Evolutionary conservation across 2,888 invertebrate species (phyloP).

Genomic region (Phanerotoma sp.): DNA sequence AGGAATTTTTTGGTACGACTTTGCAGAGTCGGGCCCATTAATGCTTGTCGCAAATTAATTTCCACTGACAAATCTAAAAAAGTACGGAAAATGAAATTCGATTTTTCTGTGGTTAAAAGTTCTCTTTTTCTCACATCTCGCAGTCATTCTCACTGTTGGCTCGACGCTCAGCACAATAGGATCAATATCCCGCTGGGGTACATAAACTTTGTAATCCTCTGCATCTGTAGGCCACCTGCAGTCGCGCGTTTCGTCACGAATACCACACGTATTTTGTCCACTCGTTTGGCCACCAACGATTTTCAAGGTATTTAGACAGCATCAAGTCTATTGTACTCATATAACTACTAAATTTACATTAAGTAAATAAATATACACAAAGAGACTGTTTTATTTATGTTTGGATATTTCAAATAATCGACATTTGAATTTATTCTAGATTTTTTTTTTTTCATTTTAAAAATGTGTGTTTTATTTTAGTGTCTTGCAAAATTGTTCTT

Average conservation of each 20-base stretch:
- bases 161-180: constrained; percentile 49
- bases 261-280: constrained; percentile 40
- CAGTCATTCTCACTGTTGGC: constrained; percentile 30
- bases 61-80: not conserved
- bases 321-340: constrained; percentile 7
- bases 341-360: not conserved
- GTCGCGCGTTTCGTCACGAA: constrained; percentile 55
- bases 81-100: not conserved
- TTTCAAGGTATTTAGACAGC: constrained; percentile 20
- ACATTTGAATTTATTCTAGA: constrained; percentile 26
- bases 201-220: constrained; percentile 55
- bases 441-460: not conserved
- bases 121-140: constrained; percentile 10
- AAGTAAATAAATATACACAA: constrained; percentile 8
- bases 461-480: not conserved
- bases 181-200: constrained; percentile 57
- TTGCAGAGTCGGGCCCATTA: too few species aligned
- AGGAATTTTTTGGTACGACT: too few species aligned
- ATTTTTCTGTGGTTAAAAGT: not conserved
- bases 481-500: not conserved
- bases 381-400: not conserved
- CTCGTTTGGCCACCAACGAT: constrained; percentile 25
- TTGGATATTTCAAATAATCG: not conserved
- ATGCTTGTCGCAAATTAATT: not conserved
- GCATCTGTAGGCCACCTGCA: constrained; percentile 58